A percentile compares a stretch with the other conserved stretches of the same genome.
Evolutionary conservation across 2,797 vertebrate genomes (phyloP).

Genomic region (Nothura maculosa): DNA sequence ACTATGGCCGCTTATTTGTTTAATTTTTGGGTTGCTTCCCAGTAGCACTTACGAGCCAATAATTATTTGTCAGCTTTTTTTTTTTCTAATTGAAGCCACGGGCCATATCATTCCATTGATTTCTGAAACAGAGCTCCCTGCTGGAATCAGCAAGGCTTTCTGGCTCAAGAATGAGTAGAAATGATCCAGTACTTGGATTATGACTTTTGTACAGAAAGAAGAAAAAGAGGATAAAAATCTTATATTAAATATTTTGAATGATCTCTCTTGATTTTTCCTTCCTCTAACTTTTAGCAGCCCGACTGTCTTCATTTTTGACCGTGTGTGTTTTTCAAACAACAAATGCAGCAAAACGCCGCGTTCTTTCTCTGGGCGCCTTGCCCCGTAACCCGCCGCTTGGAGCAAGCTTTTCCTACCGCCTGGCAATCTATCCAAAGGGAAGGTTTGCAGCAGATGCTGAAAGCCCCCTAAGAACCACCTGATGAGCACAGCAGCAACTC

Average conservation of each 20-base stretch:
- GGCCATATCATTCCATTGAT: constrained; percentile 61
- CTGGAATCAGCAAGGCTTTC: constrained; percentile 45
- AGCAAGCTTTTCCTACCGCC: constrained; percentile 18
- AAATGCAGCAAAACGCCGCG: neutral
- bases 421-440: constrained; percentile 54
- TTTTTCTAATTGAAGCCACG: constrained; percentile 10
- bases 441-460: constrained; percentile 59
- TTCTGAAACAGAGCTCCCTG: constrained; percentile 52
- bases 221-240: constrained; percentile 29
- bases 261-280: neutral
- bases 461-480: constrained; percentile 10
- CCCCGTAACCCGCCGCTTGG: constrained; percentile 47
- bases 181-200: constrained; percentile 51
- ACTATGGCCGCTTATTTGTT: constrained; percentile 64
- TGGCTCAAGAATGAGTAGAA: constrained; percentile 39
- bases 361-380: constrained; percentile 32
- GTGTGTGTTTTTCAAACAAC: constrained; percentile 15
- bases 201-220: constrained; percentile 27
- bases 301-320: neutral
- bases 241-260: constrained; percentile 15
- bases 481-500: neutral
- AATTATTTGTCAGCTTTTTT: constrained; percentile 60
- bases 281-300: neutral
- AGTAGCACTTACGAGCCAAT: constrained; percentile 60
- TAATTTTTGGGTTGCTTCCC: constrained; percentile 67